Percentiles rank a stretch among this genome's conserved stretches.
phyloP scores from a whole-genome alignment of 2,113 vertebrate genomes.

The Todiramphus chloris region DNA sequence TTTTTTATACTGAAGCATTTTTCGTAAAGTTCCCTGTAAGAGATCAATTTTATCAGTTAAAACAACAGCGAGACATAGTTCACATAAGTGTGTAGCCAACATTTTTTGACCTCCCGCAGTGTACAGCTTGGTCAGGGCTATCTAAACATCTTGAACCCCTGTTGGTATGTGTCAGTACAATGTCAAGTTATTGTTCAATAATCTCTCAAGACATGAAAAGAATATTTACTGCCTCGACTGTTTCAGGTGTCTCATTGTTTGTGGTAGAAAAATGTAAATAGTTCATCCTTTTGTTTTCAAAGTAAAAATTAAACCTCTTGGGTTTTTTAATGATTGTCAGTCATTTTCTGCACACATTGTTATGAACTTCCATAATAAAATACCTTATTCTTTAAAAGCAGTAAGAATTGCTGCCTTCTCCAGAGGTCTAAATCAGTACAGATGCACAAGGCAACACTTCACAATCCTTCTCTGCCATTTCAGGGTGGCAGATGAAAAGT shows the following conservation, averaged over 20 bases:
- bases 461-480: not conserved
- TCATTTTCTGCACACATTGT: not conserved
- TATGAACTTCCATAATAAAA: conserved; percentile 35
- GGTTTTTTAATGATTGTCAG: not conserved
- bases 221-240: conserved; percentile 41
- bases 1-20: conserved; percentile 1
- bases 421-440: not conserved
- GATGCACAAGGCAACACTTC: not conserved
- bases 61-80: conserved; percentile 55
- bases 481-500: not conserved
- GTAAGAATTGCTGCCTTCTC: not conserved
- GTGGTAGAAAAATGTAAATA: conserved; percentile 16
- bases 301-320: not conserved
- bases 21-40: conserved; percentile 44
- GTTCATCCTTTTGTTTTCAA: not conserved
- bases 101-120: conserved; percentile 57
- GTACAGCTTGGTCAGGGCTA: conserved; percentile 56
- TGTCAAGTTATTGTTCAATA: conserved; percentile 64
- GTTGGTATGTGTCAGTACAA: conserved; percentile 60
- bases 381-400: not conserved
- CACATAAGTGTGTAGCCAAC: conserved; percentile 37
- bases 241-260: conserved; percentile 27
- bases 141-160: conserved; percentile 64
- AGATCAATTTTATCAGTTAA: conserved; percentile 60
- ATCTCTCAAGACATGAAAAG: conserved; percentile 59